Evolutionary conservation across 2,797 vertebrate species (phyloP).

Genomic region (Hylomyscus alleni): DNA sequence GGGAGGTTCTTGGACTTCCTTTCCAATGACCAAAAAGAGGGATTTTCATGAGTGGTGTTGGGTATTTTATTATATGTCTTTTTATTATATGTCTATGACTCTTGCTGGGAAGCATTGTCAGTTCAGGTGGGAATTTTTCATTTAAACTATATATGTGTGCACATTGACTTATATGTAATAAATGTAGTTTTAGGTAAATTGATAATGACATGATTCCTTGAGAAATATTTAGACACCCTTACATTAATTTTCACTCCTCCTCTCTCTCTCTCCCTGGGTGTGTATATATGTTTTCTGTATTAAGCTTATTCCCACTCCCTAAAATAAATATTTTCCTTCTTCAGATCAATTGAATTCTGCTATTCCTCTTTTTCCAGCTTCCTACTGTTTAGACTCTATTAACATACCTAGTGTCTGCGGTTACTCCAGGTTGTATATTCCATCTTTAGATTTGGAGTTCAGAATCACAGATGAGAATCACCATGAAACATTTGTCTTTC

Average conservation of each 20-base stretch:
- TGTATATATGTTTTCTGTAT: neutral
- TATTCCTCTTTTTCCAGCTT: neutral
- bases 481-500: neutral
- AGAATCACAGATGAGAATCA: neutral
- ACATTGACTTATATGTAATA: neutral
- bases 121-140: neutral
- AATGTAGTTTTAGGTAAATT: neutral
- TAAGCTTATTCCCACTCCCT: no score
- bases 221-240: neutral
- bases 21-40: neutral
- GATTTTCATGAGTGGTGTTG: neutral
- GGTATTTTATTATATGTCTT: neutral
- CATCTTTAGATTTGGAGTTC: neutral
- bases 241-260: neutral
- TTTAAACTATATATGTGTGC: neutral
- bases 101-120: neutral
- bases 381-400: neutral
- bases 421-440: neutral
- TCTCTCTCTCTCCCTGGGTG: no score
- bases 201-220: neutral
- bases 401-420: neutral
- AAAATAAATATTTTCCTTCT: neutral
- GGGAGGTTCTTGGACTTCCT: neutral
- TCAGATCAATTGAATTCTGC: neutral
- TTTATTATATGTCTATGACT: neutral